Evolutionary conservation across 2,113 vertebrate species (phyloP), one percentile per base, ranked within the genome.

Genomic region (Prochilodus magdalenae): DNA sequence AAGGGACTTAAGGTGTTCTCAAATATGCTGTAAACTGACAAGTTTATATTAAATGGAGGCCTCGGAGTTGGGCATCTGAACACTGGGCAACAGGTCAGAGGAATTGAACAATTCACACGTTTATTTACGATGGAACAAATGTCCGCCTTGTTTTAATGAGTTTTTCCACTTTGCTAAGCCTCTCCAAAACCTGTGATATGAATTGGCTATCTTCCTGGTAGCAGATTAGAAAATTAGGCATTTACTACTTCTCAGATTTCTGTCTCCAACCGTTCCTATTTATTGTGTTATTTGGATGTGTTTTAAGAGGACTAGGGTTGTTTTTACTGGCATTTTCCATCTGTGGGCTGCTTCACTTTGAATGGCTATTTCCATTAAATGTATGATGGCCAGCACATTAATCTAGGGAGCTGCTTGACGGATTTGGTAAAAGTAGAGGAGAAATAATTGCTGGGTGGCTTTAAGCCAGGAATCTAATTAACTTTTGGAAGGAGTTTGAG

Each of bases 161-260:
- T 75, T 87, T 87, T 90, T 90, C 89, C 85, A 76, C 85, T 83
- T 79, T 84, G 77, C 70, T 66, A 75, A 81, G 62, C 73, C 16
- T 76, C 82, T 89, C 85, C 88, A 84, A 79, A 67, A 62, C 14
- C 73, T 65, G 57, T 60, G 78, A 90, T 85, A 88, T 86, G 84
- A 91, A 76, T 65, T 88, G 87, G 89, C 90, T 20, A 76, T 78
- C 73, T 81, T 79, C 85, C 87, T 88, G 11, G 12, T 65, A 86
- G 79, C 84, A 88, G 84, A 93, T 90, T 86, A 84, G 83, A 88
- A 87, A 91, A 89, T 89, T 84, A 86, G 86, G 80, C 75, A 89
- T 88, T 91, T 87, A 89, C 83, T 66, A 86, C 79, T 33, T 85
- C 89, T 92, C 82, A 77, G 85, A 89, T 91, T 91, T 90, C 88